Evolutionary conservation across 1,140 invertebrate genomes (phyloP).

Genomic region (Cecropterus lyciades): DNA sequence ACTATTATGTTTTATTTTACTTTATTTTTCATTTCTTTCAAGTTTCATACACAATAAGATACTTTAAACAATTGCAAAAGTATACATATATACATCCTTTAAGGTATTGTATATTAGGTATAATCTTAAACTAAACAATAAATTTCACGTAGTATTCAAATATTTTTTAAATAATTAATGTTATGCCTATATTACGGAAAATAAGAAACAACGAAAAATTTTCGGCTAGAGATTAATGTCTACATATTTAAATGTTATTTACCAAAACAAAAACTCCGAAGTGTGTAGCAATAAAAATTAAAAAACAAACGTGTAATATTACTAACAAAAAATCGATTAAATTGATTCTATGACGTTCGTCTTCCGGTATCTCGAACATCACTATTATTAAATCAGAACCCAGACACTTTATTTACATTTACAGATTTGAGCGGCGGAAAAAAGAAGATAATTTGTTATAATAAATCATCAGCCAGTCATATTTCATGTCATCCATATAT

Average conservation of each 20-base stretch:
- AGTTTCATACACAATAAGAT: no score
- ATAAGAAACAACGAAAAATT: no score
- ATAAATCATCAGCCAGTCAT: constrained; percentile 64
- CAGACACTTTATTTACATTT: constrained; percentile 67
- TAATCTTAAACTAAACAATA: no score
- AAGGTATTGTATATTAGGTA: no score
- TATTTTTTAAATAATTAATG: no score
- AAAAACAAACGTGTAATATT: constrained; percentile 25
- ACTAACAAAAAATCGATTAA: constrained; percentile 16
- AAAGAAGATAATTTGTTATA: constrained; percentile 68
- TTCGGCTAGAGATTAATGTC: no score
- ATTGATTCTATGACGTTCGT: constrained; percentile 45
- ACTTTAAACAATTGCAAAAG: no score
- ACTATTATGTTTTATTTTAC: no score
- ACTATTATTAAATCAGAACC: constrained; percentile 63
- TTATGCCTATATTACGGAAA: no score
- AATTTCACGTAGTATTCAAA: no score
- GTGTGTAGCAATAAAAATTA: constrained; percentile 1
- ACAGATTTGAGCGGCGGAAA: constrained; percentile 50
- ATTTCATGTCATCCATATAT: constrained; percentile 56
- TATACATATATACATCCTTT: no score
- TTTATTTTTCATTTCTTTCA: no score
- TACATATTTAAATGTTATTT: constrained; percentile 1
- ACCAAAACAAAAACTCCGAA: background rate
- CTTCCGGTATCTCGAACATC: constrained; percentile 27